phyloP scores from a whole-genome alignment of 2,797 vertebrate genomes.

The Lithobates pipiens region DNA sequence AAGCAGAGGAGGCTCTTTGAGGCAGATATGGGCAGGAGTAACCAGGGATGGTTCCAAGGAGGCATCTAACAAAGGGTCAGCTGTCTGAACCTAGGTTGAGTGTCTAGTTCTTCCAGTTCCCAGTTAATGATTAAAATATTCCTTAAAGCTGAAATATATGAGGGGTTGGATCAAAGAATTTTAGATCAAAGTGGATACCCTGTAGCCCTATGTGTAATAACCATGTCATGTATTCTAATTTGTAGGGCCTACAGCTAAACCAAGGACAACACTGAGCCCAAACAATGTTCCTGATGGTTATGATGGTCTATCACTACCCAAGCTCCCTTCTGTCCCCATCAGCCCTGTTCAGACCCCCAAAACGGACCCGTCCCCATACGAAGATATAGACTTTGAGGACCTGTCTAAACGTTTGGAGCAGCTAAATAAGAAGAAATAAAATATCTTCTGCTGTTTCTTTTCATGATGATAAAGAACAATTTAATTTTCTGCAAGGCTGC shows the following conservation, averaged over 20 bases:
- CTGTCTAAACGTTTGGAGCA: slow-evolving; percentile 57
- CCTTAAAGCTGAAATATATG: too few relatives aligned
- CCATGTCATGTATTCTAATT: background rate
- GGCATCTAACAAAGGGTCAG: too few relatives aligned
- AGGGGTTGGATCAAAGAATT: too few relatives aligned
- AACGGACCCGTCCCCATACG: slow-evolving; percentile 30
- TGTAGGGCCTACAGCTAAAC: slow-evolving; percentile 35
- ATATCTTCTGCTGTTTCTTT: background rate
- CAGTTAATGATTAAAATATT: too few relatives aligned
- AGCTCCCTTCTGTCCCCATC: slow-evolving; percentile 51
- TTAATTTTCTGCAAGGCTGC: background rate
- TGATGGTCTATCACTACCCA: slow-evolving; percentile 45
- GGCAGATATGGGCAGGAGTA: too few relatives aligned
- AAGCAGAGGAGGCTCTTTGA: too few relatives aligned
- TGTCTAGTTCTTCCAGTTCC: too few relatives aligned
- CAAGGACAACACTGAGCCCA: slow-evolving; percentile 12
- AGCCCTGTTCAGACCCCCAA: slow-evolving; percentile 27
- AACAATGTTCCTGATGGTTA: slow-evolving; percentile 21
- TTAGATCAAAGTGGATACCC: too few relatives aligned
- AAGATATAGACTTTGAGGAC: slow-evolving; percentile 61
- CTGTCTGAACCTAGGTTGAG: too few relatives aligned
- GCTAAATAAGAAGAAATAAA: slow-evolving; percentile 60
- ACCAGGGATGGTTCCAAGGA: too few relatives aligned
- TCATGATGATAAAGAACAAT: background rate
- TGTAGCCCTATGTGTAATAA: too few relatives aligned